These are phyloP conservation scores for Acleris cristana DNA, from an alignment of 2,888 invertebrate species.

Conservation along the genomic window DNA sequence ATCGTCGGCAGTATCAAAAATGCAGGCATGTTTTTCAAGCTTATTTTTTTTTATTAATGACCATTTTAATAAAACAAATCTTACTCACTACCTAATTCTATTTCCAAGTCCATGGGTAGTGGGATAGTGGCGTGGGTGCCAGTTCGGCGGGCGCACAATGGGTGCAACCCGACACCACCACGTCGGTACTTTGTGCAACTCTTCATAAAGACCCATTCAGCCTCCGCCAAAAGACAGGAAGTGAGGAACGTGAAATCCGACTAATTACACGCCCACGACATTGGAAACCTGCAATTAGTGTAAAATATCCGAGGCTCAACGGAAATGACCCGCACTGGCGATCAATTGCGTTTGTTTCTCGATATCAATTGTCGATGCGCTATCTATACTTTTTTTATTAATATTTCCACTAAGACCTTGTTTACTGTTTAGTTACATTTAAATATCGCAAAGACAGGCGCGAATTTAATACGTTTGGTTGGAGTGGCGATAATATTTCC, in stretches of 20 bases:
- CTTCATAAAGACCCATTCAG: constrained; percentile 60
- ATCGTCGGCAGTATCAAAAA: too few relatives aligned
- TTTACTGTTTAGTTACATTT: too few relatives aligned
- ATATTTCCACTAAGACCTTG: background rate
- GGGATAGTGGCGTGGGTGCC: constrained; percentile 62
- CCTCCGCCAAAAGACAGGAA: constrained; percentile 77
- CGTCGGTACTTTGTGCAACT: constrained; percentile 65
- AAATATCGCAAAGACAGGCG: too few relatives aligned
- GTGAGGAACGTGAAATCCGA: constrained; percentile 74
- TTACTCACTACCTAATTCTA: background rate
- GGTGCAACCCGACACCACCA: constrained; percentile 68
- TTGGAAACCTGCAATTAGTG: constrained; percentile 80
- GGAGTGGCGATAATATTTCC: too few relatives aligned
- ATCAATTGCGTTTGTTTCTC: constrained; percentile 15
- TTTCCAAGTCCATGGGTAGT: background rate
- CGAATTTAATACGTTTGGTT: too few relatives aligned
- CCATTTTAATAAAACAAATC: background rate
- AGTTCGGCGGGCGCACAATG: constrained; percentile 61
- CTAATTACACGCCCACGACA: constrained; percentile 81
- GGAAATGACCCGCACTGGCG: constrained; percentile 57
- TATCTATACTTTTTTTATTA: background rate
- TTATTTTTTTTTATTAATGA: too few relatives aligned
- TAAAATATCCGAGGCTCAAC: constrained; percentile 69
- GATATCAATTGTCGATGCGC: background rate
- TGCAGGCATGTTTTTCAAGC: too few relatives aligned